Conservation (phyloP, 2,888 invertebrate genomes). For the Xestia ashworthii region DNA sequence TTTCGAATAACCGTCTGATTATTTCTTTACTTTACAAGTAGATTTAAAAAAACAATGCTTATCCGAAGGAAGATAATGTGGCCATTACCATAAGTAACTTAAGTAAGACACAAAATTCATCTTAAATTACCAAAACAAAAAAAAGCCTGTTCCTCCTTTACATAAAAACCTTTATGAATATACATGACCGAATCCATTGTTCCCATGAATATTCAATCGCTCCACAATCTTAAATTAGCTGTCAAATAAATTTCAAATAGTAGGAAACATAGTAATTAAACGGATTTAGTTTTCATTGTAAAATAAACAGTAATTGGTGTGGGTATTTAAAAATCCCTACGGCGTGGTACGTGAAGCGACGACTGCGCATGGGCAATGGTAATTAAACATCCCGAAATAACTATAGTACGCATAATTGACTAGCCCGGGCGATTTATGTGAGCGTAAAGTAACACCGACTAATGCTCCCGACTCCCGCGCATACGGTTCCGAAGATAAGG, state of each 20-base stretch:
- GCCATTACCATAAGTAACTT: conserved; percentile 27
- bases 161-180: conserved; percentile 55
- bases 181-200: conserved; percentile 62
- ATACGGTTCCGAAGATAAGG: conserved; percentile 61
- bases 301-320: conserved; percentile 71
- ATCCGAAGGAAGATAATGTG: conserved; percentile 15
- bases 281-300: conserved; percentile 71
- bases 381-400: conserved; percentile 88
- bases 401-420: conserved; percentile 84
- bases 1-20: background rate
- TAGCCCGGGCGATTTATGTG: conserved; percentile 82
- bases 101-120: conserved; percentile 41
- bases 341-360: conserved; percentile 62
- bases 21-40: background rate
- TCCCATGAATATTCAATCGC: conserved; percentile 61
- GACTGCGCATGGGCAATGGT: conserved; percentile 80
- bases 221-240: conserved; percentile 58
- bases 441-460: conserved; percentile 70
- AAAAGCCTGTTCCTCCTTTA: conserved; percentile 22
- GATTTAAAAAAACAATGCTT: background rate
- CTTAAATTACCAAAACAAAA: conserved; percentile 50
- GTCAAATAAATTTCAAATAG: conserved; percentile 67
- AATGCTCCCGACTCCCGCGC: conserved; percentile 58
- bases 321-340: conserved; percentile 73
- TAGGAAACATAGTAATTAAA: conserved; percentile 67